These are phyloP conservation scores for Apodemia mormo DNA, from an alignment of 2,888 invertebrate species.

Conservation along the genomic window DNA sequence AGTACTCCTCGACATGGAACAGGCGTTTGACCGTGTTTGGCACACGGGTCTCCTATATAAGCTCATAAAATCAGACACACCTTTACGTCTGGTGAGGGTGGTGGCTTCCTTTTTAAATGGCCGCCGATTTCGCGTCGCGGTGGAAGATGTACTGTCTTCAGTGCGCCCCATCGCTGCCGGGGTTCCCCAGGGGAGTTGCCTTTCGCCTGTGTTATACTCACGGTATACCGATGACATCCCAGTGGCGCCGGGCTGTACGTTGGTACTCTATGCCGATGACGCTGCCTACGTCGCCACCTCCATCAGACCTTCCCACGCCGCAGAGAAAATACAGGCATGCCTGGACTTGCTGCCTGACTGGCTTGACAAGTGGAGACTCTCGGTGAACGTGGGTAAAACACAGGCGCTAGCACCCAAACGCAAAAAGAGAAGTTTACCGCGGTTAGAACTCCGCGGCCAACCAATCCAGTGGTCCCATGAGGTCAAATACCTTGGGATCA, in stretches of 20 bases:
- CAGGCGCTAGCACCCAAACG: not conserved
- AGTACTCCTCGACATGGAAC: no score
- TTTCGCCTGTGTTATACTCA: not conserved
- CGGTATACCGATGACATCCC: not conserved
- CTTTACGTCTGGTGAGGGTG: not conserved
- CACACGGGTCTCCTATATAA: slow-evolving; percentile 38
- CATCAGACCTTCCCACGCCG: no score
- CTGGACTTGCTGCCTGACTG: no score
- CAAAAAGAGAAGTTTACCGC: not conserved
- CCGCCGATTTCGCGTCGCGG: not conserved
- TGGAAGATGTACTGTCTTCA: not conserved
- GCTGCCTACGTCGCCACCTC: no score
- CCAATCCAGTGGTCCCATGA: not conserved
- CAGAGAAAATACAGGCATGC: no score
- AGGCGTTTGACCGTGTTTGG: no score
- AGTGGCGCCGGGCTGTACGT: no score
- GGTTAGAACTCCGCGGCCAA: not conserved
- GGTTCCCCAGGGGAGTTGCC: no score
- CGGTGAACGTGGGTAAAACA: no score
- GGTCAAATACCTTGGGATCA: not conserved
- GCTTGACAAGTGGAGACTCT: no score
- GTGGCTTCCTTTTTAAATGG: not conserved
- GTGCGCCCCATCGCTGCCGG: not conserved
- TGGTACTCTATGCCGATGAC: no score
- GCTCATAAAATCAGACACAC: not conserved